Percentiles rank a stretch among this genome's conserved stretches.
Conservation (phyloP, 2,113 vertebrate species). For the Phylloscopus trochiloides region DNA sequence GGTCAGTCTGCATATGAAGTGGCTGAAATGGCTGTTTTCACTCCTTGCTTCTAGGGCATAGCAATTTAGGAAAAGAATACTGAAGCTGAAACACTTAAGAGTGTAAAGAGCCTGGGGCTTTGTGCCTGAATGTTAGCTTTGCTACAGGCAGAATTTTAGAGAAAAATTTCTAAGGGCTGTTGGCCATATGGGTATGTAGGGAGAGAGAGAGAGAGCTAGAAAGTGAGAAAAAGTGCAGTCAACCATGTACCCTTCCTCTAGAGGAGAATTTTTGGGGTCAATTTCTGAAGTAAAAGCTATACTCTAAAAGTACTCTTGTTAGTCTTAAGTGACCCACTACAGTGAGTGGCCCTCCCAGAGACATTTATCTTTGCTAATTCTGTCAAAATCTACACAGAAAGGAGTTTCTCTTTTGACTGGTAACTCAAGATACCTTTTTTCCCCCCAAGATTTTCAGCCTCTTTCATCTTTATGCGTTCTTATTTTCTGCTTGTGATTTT, state of each 20-base stretch:
- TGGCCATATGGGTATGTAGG: background rate
- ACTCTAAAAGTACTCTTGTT: background rate
- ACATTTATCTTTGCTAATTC: background rate
- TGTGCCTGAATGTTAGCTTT: background rate
- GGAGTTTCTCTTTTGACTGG: background rate
- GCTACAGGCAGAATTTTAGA: slow-evolving; percentile 31
- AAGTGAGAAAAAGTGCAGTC: background rate
- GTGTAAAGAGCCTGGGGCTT: background rate
- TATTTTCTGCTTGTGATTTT: slow-evolving; percentile 41
- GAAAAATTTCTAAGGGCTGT: background rate
- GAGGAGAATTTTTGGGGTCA: background rate
- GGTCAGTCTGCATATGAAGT: background rate
- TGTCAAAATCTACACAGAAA: background rate
- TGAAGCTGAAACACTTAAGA: background rate
- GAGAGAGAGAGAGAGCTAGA: background rate
- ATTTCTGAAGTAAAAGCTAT: background rate
- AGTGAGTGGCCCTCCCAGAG: background rate
- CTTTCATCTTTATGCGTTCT: slow-evolving; percentile 12
- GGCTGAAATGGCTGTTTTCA: background rate
- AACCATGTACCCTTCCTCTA: background rate
- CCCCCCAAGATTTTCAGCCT: background rate
- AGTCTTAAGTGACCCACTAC: background rate
- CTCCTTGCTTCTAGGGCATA: background rate
- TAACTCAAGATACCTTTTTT: background rate
- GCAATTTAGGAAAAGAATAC: background rate